Conservation (phyloP, 2,888 invertebrate species). For the Drosophila eohydei region DNA sequence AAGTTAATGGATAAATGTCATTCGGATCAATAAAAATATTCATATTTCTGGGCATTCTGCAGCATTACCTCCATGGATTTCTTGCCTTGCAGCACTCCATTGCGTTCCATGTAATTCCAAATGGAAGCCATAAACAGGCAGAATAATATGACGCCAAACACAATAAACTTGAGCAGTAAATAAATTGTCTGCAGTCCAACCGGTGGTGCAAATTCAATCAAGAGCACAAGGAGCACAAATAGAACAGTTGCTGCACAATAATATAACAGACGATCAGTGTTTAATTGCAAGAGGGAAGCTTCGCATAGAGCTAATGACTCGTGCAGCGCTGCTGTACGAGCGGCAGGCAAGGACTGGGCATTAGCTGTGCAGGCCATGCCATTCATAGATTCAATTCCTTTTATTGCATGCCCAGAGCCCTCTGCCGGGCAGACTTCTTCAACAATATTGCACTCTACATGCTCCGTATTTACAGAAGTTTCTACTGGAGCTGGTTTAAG, state of each 20-base stretch:
- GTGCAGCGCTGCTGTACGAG: conserved; percentile 75
- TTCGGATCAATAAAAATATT: conserved; percentile 62
- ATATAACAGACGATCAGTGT: conserved; percentile 82
- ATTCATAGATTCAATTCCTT: not conserved
- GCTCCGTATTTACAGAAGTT: conserved; percentile 14
- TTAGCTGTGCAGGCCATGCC: conserved; percentile 2
- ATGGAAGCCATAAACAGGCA: conserved; percentile 91
- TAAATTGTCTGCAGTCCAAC: conserved; percentile 84
- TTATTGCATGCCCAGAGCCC: conserved; percentile 12
- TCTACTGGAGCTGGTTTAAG: not conserved
- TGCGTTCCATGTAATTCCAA: conserved; percentile 93
- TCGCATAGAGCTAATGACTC: conserved; percentile 83
- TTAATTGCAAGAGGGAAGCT: conserved; percentile 79
- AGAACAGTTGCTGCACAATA: conserved; percentile 79
- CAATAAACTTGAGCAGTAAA: conserved; percentile 87
- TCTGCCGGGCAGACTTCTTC: conserved; percentile 9
- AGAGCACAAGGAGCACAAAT: conserved; percentile 74
- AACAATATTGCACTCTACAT: conserved; percentile 39
- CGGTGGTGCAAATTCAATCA: conserved; percentile 81
- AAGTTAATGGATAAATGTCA: not conserved
- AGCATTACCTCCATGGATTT: conserved; percentile 88
- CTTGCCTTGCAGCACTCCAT: conserved; percentile 91
- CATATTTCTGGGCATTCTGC: conserved; percentile 73
- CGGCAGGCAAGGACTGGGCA: conserved; percentile 36
- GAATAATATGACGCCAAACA: conserved; percentile 89